Percentiles rank a stretch among this genome's conserved stretches.
Evolutionary conservation across 2,888 invertebrate genomes (phyloP).

Genomic region (Mellilla xanthometata): DNA sequence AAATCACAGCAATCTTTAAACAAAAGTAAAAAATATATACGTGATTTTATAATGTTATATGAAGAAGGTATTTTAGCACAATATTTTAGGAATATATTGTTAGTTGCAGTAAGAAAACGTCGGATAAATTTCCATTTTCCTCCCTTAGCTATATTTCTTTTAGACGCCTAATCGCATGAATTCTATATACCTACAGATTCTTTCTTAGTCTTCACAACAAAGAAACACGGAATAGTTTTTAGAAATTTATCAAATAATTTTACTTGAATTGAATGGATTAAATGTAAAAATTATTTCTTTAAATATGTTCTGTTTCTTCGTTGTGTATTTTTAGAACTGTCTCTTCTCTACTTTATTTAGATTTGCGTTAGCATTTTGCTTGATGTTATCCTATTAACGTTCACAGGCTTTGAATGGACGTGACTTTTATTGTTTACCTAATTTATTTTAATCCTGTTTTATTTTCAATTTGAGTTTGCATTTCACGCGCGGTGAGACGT

Average conservation of each 20-base stretch:
- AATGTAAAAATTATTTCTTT: not conserved
- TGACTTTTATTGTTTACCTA: conserved; percentile 47
- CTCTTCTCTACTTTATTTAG: conserved; percentile 29
- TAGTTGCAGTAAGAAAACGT: conserved; percentile 11
- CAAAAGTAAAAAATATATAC: not conserved
- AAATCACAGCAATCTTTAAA: conserved; percentile 6
- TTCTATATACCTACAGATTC: conserved; percentile 23
- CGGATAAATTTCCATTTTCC: conserved; percentile 24
- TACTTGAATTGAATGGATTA: too few relatives aligned
- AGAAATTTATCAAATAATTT: not conserved
- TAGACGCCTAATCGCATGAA: conserved; percentile 46
- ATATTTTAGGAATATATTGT: conserved; percentile 11
- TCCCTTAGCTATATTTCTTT: conserved; percentile 20
- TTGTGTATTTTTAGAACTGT: conserved; percentile 14
- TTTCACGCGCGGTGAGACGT: conserved; percentile 65
- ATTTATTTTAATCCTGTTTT: conserved; percentile 51
- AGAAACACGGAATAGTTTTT: not conserved
- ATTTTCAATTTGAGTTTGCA: conserved; percentile 65
- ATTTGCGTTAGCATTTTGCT: conserved; percentile 36
- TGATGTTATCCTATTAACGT: conserved; percentile 45
- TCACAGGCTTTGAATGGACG: conserved; percentile 72
- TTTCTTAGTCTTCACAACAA: not conserved
- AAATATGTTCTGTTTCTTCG: not conserved
- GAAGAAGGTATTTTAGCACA: not conserved
- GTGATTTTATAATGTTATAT: not conserved